Evolutionary conservation across 1,140 invertebrate species (phyloP), one percentile per base, ranked within the genome.

Genomic region (Trigoniulus corallinus): DNA sequence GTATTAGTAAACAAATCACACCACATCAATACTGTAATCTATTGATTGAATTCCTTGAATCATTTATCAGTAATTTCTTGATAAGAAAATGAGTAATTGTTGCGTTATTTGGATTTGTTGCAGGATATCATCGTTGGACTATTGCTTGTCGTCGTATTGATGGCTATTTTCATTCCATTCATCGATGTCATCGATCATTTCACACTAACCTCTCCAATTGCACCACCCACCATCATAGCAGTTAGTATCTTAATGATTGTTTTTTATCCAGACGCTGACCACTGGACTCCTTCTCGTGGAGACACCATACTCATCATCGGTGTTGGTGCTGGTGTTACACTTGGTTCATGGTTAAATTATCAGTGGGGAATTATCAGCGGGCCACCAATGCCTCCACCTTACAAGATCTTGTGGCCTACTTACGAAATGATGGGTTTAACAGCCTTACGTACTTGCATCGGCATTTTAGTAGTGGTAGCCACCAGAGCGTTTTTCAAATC

Each of bases 241-340:
- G 59, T 77, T 45, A 78, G 78, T 18, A 72, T 88, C 49, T 61
- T 74, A 1, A 68, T 79, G 44, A 77, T 84, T 48, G 66, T 80
- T 50, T 79, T 79, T 62, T 79, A 84, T 66, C 80, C 84, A 1
- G 75, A 74, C 47, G 64, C 69, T 41, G 76, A 80, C 50, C 79
- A 75, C 55, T 86, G 84, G 82, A 86, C 83, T 21, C 83, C 84
- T 18, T 85, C 84, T 23, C 80, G 87, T 62, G 84, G 84, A 24
- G 88, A 93, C 64, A 88, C 87, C 1, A 78, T 84, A 7, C 79
- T 86, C 68, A 82, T 88, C 47, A 67, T 91, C 42, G 81, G 80
- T 22, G 80, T 86, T 4, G 79, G 77, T 52, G 76, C 78, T n/a
- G 88, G 88, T 37, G 70, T 87, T 46, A 73, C 81, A 43, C 66